These are phyloP conservation scores for Hozukius guyotensis DNA, from an alignment of 2,797 vertebrate genomes.

Conservation along the genomic window DNA sequence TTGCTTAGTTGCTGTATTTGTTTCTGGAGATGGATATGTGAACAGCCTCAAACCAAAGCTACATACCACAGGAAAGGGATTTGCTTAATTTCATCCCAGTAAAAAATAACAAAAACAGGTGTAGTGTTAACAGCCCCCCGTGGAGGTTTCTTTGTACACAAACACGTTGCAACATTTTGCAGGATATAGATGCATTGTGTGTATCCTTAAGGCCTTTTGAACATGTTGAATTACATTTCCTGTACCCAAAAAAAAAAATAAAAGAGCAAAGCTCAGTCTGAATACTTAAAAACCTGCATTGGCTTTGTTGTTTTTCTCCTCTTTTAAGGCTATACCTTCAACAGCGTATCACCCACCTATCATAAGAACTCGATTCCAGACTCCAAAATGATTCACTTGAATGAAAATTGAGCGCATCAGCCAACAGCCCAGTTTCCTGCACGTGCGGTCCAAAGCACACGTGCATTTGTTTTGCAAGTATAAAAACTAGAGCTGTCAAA, in stretches of 20 bases:
- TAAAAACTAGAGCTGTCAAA: not conserved
- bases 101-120: slow-evolving; percentile 15
- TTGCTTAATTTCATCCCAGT: slow-evolving; percentile 5
- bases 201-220: not conserved
- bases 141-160: slow-evolving; percentile 14
- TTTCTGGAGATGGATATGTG: not conserved
- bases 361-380: not conserved
- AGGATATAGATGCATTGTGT: not conserved
- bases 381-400: not conserved
- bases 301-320: not conserved
- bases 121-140: slow-evolving; percentile 6
- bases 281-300: not conserved
- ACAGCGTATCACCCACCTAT: not conserved
- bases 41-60: slow-evolving; percentile 20
- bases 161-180: not conserved
- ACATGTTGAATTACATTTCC: slow-evolving; percentile 4
- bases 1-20: slow-evolving; percentile 2
- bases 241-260: not conserved
- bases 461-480: not conserved
- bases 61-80: not conserved
- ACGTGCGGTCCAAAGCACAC: not conserved
- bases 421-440: not conserved
- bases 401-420: not conserved
- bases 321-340: not conserved
- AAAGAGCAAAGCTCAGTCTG: not conserved